Percentiles rank a stretch among this genome's conserved stretches.
Conservation (phyloP, 2,113 vertebrate genomes). For the Takifugu flavidus region DNA sequence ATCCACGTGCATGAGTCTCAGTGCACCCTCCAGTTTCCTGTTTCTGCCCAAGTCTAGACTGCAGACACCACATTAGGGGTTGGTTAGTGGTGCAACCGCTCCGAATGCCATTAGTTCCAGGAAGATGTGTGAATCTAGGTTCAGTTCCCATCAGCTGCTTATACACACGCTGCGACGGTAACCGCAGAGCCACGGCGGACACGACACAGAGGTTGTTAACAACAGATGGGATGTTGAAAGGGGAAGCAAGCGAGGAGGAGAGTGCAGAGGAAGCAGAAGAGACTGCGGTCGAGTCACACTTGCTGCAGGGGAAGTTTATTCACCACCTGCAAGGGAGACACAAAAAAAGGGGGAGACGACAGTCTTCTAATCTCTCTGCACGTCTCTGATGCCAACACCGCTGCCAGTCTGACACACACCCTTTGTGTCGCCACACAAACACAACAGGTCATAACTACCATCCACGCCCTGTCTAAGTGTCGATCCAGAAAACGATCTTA, state of each 20-base stretch:
- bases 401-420: slow-evolving; percentile 19
- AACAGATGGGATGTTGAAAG: slow-evolving; percentile 47
- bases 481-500: slow-evolving; percentile 36
- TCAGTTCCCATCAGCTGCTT: slow-evolving; percentile 44
- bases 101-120: slow-evolving; percentile 44
- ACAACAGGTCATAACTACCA: slow-evolving; percentile 23
- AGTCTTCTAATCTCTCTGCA: neutral
- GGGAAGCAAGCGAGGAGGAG: slow-evolving; percentile 36
- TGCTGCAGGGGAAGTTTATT: slow-evolving; percentile 21
- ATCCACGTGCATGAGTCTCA: neutral
- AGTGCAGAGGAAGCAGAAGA: slow-evolving; percentile 39
- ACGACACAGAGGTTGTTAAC: slow-evolving; percentile 51
- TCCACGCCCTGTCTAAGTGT: slow-evolving; percentile 56
- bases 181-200: slow-evolving; percentile 46
- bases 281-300: slow-evolving; percentile 47
- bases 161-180: slow-evolving; percentile 11
- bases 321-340: slow-evolving; percentile 16
- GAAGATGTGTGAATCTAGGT: slow-evolving; percentile 42
- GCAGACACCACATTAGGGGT: slow-evolving; percentile 40
- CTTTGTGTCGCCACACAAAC: slow-evolving; percentile 16
- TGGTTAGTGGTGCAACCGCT: slow-evolving; percentile 35
- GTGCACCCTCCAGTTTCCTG: slow-evolving; percentile 38
- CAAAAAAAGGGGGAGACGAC: neutral
- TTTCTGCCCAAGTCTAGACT: slow-evolving; percentile 63
- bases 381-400: too few species aligned